These are phyloP conservation scores for Epizoanthus rinbou DNA, from an alignment of 92 coral and sea anemone genomes.

Conservation along the genomic window DNA sequence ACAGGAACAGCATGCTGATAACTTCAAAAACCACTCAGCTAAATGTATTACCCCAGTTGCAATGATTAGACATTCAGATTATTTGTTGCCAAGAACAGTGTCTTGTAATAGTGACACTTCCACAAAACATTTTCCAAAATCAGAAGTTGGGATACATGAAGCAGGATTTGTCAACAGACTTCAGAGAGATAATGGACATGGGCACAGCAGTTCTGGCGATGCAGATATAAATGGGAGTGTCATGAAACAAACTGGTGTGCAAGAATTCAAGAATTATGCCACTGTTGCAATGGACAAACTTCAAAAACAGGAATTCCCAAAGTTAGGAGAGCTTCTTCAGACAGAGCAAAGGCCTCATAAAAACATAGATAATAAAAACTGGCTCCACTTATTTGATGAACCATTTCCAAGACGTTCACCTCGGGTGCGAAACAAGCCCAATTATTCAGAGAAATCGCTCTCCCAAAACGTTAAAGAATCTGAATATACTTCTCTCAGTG, in stretches of 20 bases:
- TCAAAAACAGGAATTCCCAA: neutral
- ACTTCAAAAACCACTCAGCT: neutral
- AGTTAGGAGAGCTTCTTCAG: neutral
- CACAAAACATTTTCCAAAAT: neutral
- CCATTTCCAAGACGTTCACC: constrained; percentile 84
- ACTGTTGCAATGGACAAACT: neutral
- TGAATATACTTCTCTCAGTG: neutral
- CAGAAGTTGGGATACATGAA: neutral
- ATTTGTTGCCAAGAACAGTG: neutral
- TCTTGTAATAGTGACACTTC: neutral
- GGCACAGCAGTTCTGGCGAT: neutral
- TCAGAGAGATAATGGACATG: neutral
- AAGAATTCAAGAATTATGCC: neutral
- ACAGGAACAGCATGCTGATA: neutral
- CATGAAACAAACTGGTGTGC: neutral
- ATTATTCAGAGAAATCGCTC: neutral
- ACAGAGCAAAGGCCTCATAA: neutral
- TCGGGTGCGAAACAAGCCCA: constrained; percentile 53
- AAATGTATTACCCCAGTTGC: neutral
- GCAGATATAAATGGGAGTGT: neutral
- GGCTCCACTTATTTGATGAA: constrained; percentile 84
- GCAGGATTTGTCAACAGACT: neutral
- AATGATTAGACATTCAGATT: neutral
- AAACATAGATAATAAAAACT: constrained; percentile 28
- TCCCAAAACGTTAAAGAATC: constrained; percentile 12